phyloP scores from a whole-genome alignment of 2,888 invertebrate genomes.

The Polydrusus pterygomalis region DNA sequence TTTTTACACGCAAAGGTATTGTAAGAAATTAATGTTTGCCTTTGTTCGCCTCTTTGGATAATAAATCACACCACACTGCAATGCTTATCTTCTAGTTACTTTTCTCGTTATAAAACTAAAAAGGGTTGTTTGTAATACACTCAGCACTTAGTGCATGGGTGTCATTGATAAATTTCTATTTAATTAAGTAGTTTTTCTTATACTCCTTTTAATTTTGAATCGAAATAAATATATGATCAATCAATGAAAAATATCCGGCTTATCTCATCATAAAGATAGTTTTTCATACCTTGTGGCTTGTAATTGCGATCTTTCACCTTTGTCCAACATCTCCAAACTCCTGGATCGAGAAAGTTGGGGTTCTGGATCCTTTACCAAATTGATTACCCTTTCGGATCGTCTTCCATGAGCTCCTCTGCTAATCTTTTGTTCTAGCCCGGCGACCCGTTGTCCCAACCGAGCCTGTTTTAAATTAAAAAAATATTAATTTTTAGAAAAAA shows the following conservation, averaged over 20 bases:
- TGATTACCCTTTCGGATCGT: slow-evolving; percentile 75
- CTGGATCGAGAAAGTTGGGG: slow-evolving; percentile 80
- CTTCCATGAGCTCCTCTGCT: slow-evolving; percentile 79
- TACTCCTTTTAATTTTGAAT: too few relatives aligned
- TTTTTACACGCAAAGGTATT: background rate
- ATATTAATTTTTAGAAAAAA: too few relatives aligned
- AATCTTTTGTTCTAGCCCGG: slow-evolving; percentile 83
- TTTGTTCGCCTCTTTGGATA: too few relatives aligned
- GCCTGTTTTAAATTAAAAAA: slow-evolving; percentile 35
- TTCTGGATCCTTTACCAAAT: slow-evolving; percentile 74
- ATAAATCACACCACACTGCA: too few relatives aligned
- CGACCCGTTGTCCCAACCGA: slow-evolving; percentile 86
- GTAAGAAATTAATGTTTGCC: too few relatives aligned
- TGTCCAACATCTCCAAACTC: slow-evolving; percentile 82
- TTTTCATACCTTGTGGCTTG: slow-evolving; percentile 66
- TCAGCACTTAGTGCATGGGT: too few relatives aligned
- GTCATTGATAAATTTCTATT: too few relatives aligned
- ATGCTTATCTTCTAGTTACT: too few relatives aligned
- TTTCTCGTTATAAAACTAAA: background rate
- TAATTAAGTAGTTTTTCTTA: background rate
- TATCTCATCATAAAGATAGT: too few relatives aligned
- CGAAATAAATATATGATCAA: too few relatives aligned
- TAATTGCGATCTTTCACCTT: slow-evolving; percentile 64
- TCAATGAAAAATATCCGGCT: too few relatives aligned
- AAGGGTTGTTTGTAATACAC: too few relatives aligned